Base-by-base conservation (phyloP, 1,140 invertebrate species). In the Dendroctonus valens region DNA sequence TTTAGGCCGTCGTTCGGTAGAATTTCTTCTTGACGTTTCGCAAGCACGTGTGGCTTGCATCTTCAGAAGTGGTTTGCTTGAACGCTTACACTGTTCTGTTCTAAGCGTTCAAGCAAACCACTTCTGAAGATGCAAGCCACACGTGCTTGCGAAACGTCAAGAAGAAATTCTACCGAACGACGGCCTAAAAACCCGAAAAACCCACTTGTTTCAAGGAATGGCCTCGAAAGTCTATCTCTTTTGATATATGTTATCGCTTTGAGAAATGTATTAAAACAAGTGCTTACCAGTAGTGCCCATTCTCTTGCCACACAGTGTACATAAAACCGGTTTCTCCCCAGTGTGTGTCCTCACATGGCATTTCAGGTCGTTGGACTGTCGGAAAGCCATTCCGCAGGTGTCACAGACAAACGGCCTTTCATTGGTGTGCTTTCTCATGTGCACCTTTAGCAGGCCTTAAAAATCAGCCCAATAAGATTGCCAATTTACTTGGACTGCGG, bases 271-370 rank as follows among this genome's bases (percentile, higher is more conserved):
- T 9, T 52, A 59, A 26, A 46, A 59, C 7, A n/a, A n/a, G 7
- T 49, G 37, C 26, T 49, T 50, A 60, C 65, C 67, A 42, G 67
- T 68, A 11, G 60, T 69, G 14, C 50, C 54, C 55, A 69, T 49
- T 53, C 51, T 42, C 77, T 91, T 92, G 5, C 83, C 82, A 72
- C 91, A 93, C 48, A 85, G 83, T 0, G 80, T 81, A 70, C 89
- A 86, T 65, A 84, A 76, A 74, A 87, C 88, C 0, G 87, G 88
- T 46, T 83, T 72, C 65, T 88, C 84, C 3, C 86, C 85, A 0
- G 89, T 91, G 70, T 92, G 91, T 8, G 74, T 74, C 14, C 74
- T 63, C 48, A 73, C 69, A 53, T 78, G 76, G 11, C 75, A 46
- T 66, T 77, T 73, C 51, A 78, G 66, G 69, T 77, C 75, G 66